Base-by-base conservation (phyloP, 2,888 invertebrate species). In the Taenaris catops region DNA sequence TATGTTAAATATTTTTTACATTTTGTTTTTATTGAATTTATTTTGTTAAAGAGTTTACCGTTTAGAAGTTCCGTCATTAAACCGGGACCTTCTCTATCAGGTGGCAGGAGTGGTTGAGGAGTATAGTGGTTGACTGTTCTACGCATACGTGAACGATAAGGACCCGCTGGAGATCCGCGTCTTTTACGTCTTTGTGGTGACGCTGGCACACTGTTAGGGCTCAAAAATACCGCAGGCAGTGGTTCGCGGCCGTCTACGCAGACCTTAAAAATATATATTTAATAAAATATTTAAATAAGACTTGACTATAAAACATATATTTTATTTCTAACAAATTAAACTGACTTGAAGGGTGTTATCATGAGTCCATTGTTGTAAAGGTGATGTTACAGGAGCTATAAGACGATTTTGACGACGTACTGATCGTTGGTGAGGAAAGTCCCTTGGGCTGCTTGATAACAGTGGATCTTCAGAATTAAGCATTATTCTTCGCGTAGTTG, bases 21-120 rank as follows among this genome's bases (percentile, higher is more conserved):
- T 19, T 7, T 3, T 8, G 1, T 3, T 29, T 1, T 1, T 8
- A 20, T 20, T 6, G 9, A 9, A 14, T 14, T 6, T n/a, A n/a
- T n/a, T 8, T 11, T 6, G 7, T 16, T n/a, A 23, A 18, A 6
- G 10, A 9, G 7, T 38, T 49, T 53, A 81, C 83, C 80, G 51
- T 69, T 58, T 17, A 53, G 58, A 6, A 84, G 67, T 45, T 89
- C 88, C 56, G 91, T 90, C 62, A 93, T 96, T 1, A 98, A 87
- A 0, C 98, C 98, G 0, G 94, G 90, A 0, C 97, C 97, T 47
- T 92, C 91, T 45, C 99, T 89, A 40, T 96, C 93, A 0, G 99
- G 99, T 63, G 96, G 96, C 34, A 99, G 84, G 61, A 99, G 95
- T 0, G 99, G 99, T 12, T 96, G 94, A 6, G 99, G 98, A 0